Percentiles rank a stretch among this genome's conserved stretches.
phyloP scores from a whole-genome alignment of 2,797 vertebrate species.

The Dryobates pubescens region DNA sequence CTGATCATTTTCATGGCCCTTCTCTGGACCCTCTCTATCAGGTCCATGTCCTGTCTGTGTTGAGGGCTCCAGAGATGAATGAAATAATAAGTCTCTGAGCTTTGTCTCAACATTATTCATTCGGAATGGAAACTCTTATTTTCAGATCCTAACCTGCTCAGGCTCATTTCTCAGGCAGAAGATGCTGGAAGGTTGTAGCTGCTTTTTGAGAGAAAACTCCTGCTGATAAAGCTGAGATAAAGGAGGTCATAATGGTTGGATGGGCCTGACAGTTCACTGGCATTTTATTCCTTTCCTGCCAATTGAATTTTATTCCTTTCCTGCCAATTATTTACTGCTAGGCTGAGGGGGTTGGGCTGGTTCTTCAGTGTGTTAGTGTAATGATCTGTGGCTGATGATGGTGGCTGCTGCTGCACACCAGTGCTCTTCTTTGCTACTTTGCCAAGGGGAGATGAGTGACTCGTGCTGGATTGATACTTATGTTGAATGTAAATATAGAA shows the following conservation, averaged over 20 bases:
- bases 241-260: neutral
- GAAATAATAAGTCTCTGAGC: neutral
- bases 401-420: neutral
- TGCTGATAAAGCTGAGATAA: neutral
- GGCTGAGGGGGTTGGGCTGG: neutral
- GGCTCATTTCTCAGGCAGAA: neutral
- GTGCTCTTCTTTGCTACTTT: neutral
- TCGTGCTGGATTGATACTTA: neutral
- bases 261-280: neutral
- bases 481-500: too few species aligned
- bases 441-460: neutral
- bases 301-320: neutral
- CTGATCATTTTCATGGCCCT: too few species aligned
- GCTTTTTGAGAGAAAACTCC: constrained; percentile 4
- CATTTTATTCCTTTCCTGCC: neutral
- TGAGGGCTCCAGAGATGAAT: neutral
- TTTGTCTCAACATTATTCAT: neutral
- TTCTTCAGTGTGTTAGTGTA: neutral
- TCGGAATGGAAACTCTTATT: neutral
- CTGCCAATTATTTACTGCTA: constrained; percentile 20
- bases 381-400: neutral
- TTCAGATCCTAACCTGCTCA: neutral
- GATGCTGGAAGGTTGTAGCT: neutral
- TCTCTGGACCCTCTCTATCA: too few species aligned
- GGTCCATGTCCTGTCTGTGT: too few species aligned